Base-by-base conservation (phyloP, 2,113 vertebrate species). In the Cairina moschata region DNA sequence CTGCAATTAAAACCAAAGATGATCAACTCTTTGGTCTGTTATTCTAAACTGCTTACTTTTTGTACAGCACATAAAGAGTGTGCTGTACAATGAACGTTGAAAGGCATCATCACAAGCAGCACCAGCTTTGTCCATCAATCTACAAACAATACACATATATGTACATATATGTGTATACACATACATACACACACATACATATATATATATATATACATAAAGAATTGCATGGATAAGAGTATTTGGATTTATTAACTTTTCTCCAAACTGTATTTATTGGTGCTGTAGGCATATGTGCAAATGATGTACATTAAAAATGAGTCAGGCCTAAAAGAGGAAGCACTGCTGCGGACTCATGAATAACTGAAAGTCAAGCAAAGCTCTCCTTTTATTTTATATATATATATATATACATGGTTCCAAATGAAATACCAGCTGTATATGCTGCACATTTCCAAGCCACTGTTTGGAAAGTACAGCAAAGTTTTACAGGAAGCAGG, bases 311-410 rank as follows among this genome's bases (percentile, higher is more conserved):
- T 40, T 56, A 76, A 91, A 93, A 94, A n/a, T 25, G 8, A 79
- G 52, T 60, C 82, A 88, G 60, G 59, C 29, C 52, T 78, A 72
- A 86, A 90, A 58, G 29, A 95, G 21, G 40, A 91, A 92, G 75
- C 42, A 75, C 67, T 48, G 22, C 23, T 42, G 75, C 1, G 65
- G 60, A 84, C 44, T 82, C 76, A 75, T 12, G 34, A 91, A 48
- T 48, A 91, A 93, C 48, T 38, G 82, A 78, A 93, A 96, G 90
- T 86, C 12, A 81, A 86, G 60, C 15, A 86, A 90, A 20, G 56
- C 22, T 65, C 26, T 3, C 55, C 2, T 16, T 3, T n/a, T 42
- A 73, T 63, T 48, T 75, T 50, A 25, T 11, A 18, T 40, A 48
- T 21, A 21, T 48, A 48, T 48, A 48, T 48, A 29, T 55, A 32